Conservation (phyloP, 2,888 invertebrate species). For the Mythimna albipuncta region DNA sequence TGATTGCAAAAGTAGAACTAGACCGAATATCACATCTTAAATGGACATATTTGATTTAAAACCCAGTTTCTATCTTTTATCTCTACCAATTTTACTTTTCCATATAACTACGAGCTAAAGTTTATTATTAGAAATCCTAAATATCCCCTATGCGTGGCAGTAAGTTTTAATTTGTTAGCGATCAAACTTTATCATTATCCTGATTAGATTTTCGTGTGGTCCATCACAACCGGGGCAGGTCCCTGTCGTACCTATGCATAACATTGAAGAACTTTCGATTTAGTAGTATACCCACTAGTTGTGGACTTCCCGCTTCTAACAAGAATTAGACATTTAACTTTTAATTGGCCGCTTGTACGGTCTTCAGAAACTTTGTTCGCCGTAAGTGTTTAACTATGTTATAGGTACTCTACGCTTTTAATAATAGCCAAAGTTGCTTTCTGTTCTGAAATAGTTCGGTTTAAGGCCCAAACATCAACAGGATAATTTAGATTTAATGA, state of each 20-base stretch:
- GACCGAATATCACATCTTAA: not conserved
- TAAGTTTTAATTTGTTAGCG: slow-evolving; percentile 58
- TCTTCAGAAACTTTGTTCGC: slow-evolving; percentile 85
- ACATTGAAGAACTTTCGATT: slow-evolving; percentile 82
- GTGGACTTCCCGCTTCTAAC: slow-evolving; percentile 87
- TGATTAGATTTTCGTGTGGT: slow-evolving; percentile 59
- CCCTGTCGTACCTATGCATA: slow-evolving; percentile 74
- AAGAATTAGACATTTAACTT: slow-evolving; percentile 91
- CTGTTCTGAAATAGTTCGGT: slow-evolving; percentile 56
- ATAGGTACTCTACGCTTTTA: slow-evolving; percentile 74
- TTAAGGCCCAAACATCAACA: slow-evolving; percentile 44
- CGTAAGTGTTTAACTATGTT: slow-evolving; percentile 89
- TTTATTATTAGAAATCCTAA: slow-evolving; percentile 26
- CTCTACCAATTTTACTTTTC: not conserved
- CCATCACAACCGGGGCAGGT: slow-evolving; percentile 60
- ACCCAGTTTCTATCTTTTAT: not conserved
- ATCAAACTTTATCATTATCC: slow-evolving; percentile 63
- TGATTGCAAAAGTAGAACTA: slow-evolving; percentile 4
- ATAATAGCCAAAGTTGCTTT: slow-evolving; percentile 74
- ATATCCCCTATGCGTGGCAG: not conserved
- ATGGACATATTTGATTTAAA: slow-evolving; percentile 2
- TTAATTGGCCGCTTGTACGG: slow-evolving; percentile 90
- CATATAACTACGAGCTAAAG: not conserved
- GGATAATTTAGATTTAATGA: slow-evolving; percentile 32
- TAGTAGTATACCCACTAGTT: slow-evolving; percentile 80